Evolutionary conservation across 2,113 vertebrate species (phyloP).

Genomic region (Thinocorus orbignyianus): DNA sequence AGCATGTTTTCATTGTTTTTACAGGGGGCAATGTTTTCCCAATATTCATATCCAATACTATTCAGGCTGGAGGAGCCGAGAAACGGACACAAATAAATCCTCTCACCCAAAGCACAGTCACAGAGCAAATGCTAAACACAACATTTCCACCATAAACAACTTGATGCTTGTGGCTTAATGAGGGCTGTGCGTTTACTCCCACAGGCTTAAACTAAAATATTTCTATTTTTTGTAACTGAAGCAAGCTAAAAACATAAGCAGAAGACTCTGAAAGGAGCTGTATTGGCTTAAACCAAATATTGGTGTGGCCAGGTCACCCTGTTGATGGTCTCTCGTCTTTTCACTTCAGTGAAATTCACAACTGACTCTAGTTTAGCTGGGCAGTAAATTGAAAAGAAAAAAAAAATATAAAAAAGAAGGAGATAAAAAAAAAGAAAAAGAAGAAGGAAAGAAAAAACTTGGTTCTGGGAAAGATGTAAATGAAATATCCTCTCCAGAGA

Average conservation of each 20-base stretch:
- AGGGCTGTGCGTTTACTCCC: background rate
- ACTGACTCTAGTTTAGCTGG: background rate
- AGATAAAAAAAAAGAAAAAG: background rate
- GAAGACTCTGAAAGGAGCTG: background rate
- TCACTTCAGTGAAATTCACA: background rate
- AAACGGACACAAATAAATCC: background rate
- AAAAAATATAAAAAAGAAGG: too few species aligned
- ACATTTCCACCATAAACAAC: background rate
- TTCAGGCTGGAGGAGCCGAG: background rate
- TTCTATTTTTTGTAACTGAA: background rate
- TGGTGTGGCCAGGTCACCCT: too few species aligned
- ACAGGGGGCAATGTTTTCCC: background rate
- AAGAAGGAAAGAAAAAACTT: background rate
- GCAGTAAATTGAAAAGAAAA: background rate
- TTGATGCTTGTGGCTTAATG: background rate
- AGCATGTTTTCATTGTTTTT: background rate
- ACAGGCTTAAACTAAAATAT: background rate
- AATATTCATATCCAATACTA: background rate
- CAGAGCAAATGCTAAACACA: background rate
- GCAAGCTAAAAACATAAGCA: background rate
- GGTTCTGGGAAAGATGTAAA: background rate
- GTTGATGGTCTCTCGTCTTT: background rate
- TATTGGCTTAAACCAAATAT: background rate
- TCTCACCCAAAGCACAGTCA: background rate
- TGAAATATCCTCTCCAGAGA: background rate